A percentile compares a stretch with the other conserved stretches of the same genome.
phyloP scores from a whole-genome alignment of 2,888 invertebrate genomes.

The Mimas tiliae region DNA sequence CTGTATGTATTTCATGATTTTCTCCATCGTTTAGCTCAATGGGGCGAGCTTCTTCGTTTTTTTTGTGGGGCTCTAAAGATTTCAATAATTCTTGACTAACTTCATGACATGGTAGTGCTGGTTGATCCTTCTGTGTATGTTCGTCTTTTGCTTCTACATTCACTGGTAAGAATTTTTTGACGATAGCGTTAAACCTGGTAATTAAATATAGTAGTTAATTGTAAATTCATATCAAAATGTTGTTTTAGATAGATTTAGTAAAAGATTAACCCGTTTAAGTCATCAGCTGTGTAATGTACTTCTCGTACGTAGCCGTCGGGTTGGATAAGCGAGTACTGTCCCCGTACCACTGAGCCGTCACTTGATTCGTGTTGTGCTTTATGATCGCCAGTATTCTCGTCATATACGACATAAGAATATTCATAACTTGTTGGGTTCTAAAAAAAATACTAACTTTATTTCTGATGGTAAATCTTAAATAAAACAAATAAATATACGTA shows the following conservation, averaged over 20 bases:
- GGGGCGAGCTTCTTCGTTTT: conserved; percentile 14
- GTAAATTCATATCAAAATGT: conserved; percentile 19
- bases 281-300: conserved; percentile 82
- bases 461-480: not conserved
- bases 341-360: conserved; percentile 81
- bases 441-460: conserved; percentile 21
- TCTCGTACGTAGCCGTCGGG: conserved; percentile 82
- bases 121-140: conserved; percentile 31
- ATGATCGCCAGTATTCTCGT: conserved; percentile 82
- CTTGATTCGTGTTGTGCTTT: conserved; percentile 81
- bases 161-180: conserved; percentile 64
- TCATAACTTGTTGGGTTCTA: conserved; percentile 64
- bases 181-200: conserved; percentile 72
- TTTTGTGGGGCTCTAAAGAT: conserved; percentile 34
- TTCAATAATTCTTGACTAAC: conserved; percentile 57
- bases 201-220: conserved; percentile 28
- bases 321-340: conserved; percentile 81
- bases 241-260: conserved; percentile 29
- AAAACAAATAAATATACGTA: not conserved
- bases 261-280: conserved; percentile 71
- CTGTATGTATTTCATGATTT: conserved; percentile 22
- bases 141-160: conserved; percentile 38
- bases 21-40: conserved; percentile 22
- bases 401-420: conserved; percentile 82
- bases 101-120: conserved; percentile 52